Percentiles rank a stretch among this genome's conserved stretches.
Conservation (phyloP, 2,113 vertebrate genomes). For the Actenoides hombroni region DNA sequence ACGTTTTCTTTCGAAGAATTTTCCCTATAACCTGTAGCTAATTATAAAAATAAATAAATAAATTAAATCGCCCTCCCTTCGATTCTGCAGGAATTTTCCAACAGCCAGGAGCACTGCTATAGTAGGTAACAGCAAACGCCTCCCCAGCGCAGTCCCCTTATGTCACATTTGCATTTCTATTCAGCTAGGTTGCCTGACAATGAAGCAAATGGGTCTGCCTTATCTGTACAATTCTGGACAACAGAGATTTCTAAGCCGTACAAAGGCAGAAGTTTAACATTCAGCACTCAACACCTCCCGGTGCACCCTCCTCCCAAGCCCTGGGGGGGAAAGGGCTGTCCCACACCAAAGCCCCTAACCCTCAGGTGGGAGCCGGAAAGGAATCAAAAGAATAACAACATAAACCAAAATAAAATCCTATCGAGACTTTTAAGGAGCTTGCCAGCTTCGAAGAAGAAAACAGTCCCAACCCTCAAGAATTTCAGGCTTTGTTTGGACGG, state of each 20-base stretch:
- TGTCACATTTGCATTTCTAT: slow-evolving; percentile 80
- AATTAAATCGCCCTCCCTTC: neutral
- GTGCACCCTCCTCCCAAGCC: neutral
- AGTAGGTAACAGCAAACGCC: slow-evolving; percentile 29
- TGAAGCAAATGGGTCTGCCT: slow-evolving; percentile 71
- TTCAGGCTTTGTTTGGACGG: slow-evolving; percentile 19
- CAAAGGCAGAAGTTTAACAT: slow-evolving; percentile 71
- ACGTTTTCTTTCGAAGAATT: slow-evolving; percentile 56
- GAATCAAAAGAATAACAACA: neutral
- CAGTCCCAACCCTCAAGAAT: neutral
- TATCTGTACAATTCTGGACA: slow-evolving; percentile 77
- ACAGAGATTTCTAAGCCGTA: slow-evolving; percentile 72
- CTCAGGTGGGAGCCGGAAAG: neutral
- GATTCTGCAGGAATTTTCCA: slow-evolving; percentile 65
- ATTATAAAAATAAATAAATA: slow-evolving; percentile 14
- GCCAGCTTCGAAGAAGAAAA: neutral
- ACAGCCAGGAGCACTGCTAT: slow-evolving; percentile 24
- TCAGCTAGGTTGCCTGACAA: slow-evolving; percentile 73
- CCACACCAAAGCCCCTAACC: neutral
- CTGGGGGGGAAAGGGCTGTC: slow-evolving; percentile 42
- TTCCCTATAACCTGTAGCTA: slow-evolving; percentile 69
- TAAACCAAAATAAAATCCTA: neutral
- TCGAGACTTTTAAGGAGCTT: neutral
- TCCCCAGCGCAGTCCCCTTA: slow-evolving; percentile 56
- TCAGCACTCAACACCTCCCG: slow-evolving; percentile 50